Percentiles rank a stretch among this genome's conserved stretches.
phyloP scores from a whole-genome alignment of 2,888 invertebrate species.

The Apomyelois bistriatella region DNA sequence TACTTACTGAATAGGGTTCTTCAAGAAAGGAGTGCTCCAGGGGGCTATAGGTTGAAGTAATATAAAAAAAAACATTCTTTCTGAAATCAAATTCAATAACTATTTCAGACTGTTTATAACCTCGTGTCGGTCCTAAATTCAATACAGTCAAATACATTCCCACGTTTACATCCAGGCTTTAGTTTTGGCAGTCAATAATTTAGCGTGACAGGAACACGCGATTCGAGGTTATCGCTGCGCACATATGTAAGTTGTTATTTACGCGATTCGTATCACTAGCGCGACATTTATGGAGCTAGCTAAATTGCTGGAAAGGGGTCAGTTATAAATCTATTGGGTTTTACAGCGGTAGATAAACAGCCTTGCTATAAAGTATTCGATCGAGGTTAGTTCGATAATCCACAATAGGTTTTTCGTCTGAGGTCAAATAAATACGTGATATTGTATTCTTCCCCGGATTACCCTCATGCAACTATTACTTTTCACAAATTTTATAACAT shows the following conservation, averaged over 20 bases:
- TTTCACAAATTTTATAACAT: too few species aligned
- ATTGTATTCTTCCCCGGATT: too few species aligned
- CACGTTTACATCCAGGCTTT: background rate
- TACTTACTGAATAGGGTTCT: too few species aligned
- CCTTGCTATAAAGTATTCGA: background rate
- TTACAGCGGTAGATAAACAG: background rate
- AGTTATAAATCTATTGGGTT: background rate
- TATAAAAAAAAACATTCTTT: too few species aligned
- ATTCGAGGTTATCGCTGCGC: background rate
- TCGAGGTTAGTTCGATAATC: background rate
- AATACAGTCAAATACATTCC: background rate
- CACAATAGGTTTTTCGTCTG: too few species aligned
- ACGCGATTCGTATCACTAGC: constrained; percentile 2
- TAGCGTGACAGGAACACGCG: background rate
- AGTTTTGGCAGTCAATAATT: constrained; percentile 10
- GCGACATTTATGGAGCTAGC: constrained; percentile 2
- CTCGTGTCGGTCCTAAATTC: background rate
- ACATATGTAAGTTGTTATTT: background rate
- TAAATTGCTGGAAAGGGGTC: constrained; percentile 2
- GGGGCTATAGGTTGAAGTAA: too few species aligned
- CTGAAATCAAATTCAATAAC: too few species aligned
- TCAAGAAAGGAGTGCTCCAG: too few species aligned
- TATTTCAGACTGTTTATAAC: too few species aligned
- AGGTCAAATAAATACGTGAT: too few species aligned
- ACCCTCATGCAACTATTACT: too few species aligned